Evolutionary conservation across 1,140 invertebrate genomes (phyloP).

Genomic region (Drosophila guanche): DNA sequence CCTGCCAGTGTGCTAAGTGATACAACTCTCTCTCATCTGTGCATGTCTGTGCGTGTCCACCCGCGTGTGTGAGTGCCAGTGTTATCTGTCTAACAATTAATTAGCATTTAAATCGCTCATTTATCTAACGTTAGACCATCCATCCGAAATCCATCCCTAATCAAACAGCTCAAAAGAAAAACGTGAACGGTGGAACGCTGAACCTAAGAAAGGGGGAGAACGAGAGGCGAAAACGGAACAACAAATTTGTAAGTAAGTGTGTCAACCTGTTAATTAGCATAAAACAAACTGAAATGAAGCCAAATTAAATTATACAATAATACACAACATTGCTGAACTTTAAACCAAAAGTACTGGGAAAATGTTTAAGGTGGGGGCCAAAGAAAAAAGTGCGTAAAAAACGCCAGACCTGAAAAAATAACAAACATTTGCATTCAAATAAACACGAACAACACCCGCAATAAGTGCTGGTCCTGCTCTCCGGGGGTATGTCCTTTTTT

Average conservation of each 20-base stretch:
- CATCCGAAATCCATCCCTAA: constrained; percentile 22
- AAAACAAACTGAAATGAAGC: constrained; percentile 44
- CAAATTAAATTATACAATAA: constrained; percentile 46
- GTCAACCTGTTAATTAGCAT: constrained; percentile 45
- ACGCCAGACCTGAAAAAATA: constrained; percentile 54
- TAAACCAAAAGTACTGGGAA: not conserved
- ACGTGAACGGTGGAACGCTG: constrained; percentile 2
- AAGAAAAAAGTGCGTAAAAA: constrained; percentile 29
- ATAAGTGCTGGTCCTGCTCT: constrained; percentile 6
- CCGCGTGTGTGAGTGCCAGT: constrained; percentile 4
- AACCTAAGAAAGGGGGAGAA: not conserved
- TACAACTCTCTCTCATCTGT: constrained; percentile 3
- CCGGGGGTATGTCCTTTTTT: constrained; percentile 54
- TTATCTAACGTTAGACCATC: constrained; percentile 29
- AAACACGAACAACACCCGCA: constrained; percentile 52
- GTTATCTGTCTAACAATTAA: constrained; percentile 53
- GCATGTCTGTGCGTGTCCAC: constrained; percentile 6
- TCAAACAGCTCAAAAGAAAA: constrained; percentile 37
- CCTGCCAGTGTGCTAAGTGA: constrained; percentile 5
- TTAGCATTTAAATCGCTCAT: constrained; percentile 65
- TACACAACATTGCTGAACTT: constrained; percentile 11
- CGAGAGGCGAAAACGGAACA: constrained; percentile 11
- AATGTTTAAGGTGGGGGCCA: constrained; percentile 36
- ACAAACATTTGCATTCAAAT: constrained; percentile 79
- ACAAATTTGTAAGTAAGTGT: constrained; percentile 35